phyloP scores from a whole-genome alignment of 1,140 invertebrate genomes.

The Ips typographus region DNA sequence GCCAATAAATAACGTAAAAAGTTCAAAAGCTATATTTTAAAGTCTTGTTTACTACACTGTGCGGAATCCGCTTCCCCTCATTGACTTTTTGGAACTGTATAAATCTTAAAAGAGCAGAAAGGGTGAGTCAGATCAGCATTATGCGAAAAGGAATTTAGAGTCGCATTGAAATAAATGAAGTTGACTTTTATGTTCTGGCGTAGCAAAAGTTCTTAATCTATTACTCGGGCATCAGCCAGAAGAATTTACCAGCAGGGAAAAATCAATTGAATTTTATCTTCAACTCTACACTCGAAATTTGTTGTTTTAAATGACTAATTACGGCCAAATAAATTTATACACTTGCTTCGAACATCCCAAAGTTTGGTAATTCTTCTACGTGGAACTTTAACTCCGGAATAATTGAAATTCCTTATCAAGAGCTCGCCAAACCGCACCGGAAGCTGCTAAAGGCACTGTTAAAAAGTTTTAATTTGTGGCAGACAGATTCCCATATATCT shows the following conservation, averaged over 20 bases:
- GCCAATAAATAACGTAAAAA: slow-evolving; percentile 18
- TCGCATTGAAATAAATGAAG: slow-evolving; percentile 10
- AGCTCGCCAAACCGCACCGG: slow-evolving; percentile 11
- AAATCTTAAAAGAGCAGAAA: slow-evolving; percentile 18
- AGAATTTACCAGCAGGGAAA: background rate
- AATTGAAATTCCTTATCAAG: slow-evolving; percentile 25
- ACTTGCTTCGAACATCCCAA: slow-evolving; percentile 6
- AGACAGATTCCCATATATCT: background rate
- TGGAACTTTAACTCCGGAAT: slow-evolving; percentile 14
- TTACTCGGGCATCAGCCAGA: background rate
- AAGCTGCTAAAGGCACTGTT: slow-evolving; percentile 1
- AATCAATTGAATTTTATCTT: background rate
- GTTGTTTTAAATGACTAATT: no score
- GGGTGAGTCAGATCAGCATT: slow-evolving; percentile 19
- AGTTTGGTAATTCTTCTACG: slow-evolving; percentile 12
- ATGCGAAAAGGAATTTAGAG: slow-evolving; percentile 12
- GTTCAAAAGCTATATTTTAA: slow-evolving; percentile 20
- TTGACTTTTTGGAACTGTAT: slow-evolving; percentile 21
- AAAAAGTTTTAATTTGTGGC: slow-evolving; percentile 4
- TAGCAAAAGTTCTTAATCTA: background rate
- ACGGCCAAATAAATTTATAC: background rate
- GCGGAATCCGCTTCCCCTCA: slow-evolving; percentile 14
- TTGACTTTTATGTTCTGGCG: background rate
- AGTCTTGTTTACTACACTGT: slow-evolving; percentile 24
- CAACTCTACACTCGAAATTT: background rate